A percentile compares a stretch with the other conserved stretches of the same genome.
phyloP scores from a whole-genome alignment of 2,888 invertebrate genomes.

The Archips xylosteana region DNA sequence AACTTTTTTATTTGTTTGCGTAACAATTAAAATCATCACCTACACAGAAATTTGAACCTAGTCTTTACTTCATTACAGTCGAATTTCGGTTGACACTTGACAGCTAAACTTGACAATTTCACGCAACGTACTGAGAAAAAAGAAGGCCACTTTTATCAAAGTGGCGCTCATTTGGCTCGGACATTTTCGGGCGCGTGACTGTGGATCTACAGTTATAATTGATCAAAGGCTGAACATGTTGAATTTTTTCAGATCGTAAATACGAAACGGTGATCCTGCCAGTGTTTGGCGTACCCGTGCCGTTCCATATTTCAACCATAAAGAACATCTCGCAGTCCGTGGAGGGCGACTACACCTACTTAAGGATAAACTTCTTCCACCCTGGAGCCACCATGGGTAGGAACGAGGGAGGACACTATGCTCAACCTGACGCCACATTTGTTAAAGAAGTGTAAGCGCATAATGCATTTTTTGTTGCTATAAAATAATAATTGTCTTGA shows the following conservation, averaged over 20 bases:
- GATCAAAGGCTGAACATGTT: neutral
- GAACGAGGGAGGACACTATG: slow-evolving; percentile 95
- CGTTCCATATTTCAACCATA: slow-evolving; percentile 99
- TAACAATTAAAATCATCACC: too few species aligned
- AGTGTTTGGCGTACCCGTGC: slow-evolving; percentile 97
- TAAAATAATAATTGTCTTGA: too few species aligned
- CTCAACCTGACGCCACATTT: slow-evolving; percentile 98
- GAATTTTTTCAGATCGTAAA: slow-evolving; percentile 90
- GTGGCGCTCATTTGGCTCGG: too few species aligned
- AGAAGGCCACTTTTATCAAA: too few species aligned
- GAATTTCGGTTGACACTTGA: too few species aligned
- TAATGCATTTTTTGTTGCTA: slow-evolving; percentile 47
- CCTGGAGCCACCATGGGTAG: slow-evolving; percentile 98
- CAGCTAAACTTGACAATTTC: too few species aligned
- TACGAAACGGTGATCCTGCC: slow-evolving; percentile 99
- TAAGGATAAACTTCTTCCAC: slow-evolving; percentile 99
- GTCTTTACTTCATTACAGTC: too few species aligned
- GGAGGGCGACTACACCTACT: slow-evolving; percentile 99
- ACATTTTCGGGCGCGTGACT: too few species aligned
- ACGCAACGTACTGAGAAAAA: too few species aligned
- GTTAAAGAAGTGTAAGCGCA: slow-evolving; percentile 96
- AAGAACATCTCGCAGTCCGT: slow-evolving; percentile 99
- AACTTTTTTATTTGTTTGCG: too few species aligned
- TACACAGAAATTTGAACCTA: too few species aligned
- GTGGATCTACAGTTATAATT: too few species aligned